phyloP scores from a whole-genome alignment of 2,113 vertebrate species.

The Alexandromys fortis region DNA sequence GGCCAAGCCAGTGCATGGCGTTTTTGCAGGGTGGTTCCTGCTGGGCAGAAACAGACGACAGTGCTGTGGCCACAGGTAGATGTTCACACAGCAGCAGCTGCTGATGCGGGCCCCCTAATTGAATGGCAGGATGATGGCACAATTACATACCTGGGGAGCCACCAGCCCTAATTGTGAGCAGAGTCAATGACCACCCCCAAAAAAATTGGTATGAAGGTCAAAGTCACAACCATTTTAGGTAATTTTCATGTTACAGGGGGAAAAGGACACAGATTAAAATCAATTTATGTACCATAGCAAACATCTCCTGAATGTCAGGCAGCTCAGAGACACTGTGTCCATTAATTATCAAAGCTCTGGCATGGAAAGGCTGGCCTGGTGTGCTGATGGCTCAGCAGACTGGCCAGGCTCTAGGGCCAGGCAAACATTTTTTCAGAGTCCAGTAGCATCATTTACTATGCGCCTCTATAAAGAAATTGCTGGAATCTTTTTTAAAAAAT shows the following conservation, averaged over 20 bases:
- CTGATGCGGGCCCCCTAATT: not conserved
- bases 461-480: constrained; percentile 34
- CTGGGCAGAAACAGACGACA: not conserved
- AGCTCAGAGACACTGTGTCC: not conserved
- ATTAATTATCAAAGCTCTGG: not conserved
- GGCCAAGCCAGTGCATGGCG: not conserved
- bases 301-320: not conserved
- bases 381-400: not conserved
- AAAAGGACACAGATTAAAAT: constrained; percentile 24
- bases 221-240: constrained; percentile 6
- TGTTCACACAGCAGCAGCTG: not conserved
- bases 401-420: not conserved
- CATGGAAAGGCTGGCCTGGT: not conserved
- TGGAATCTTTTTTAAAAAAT: not conserved
- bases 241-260: not conserved
- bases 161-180: constrained; percentile 24
- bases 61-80: not conserved
- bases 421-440: constrained; percentile 31
- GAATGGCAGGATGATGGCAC: not conserved
- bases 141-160: not conserved
- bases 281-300: constrained; percentile 22
- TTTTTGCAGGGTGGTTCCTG: not conserved
- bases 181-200: not conserved
- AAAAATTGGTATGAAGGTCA: not conserved
- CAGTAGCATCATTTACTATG: not conserved